A percentile compares a stretch with the other conserved stretches of the same genome.
Evolutionary conservation across 2,113 vertebrate genomes (phyloP).

Genomic region (Melanotaenia duboulayi): DNA sequence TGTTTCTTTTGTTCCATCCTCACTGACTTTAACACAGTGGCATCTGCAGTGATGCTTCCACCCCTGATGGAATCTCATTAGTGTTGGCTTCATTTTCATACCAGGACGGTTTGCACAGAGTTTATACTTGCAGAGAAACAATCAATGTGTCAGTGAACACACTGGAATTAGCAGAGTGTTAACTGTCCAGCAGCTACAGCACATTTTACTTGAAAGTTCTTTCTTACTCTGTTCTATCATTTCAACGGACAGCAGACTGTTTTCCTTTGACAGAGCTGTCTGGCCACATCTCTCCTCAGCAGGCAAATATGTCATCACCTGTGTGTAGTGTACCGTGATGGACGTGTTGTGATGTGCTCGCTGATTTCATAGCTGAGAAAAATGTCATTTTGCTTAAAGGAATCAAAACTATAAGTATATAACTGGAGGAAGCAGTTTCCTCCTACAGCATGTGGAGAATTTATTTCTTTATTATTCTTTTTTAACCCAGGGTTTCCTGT

Average conservation of each 20-base stretch:
- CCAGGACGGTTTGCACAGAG: no score
- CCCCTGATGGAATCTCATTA: no score
- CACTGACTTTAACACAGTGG: no score
- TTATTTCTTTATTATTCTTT: constrained; percentile 2
- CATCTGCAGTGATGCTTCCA: no score
- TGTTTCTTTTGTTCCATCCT: no score
- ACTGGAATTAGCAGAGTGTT: no score
- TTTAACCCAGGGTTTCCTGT: constrained; percentile 8
- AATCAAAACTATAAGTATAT: background rate
- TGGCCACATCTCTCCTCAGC: background rate
- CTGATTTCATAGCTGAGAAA: background rate
- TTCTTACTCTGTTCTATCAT: no score
- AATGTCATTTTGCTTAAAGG: background rate
- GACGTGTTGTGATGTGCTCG: background rate
- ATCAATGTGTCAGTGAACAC: no score
- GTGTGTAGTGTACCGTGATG: background rate
- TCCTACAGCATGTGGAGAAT: background rate
- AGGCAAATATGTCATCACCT: constrained; percentile 4
- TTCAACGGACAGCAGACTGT: background rate
- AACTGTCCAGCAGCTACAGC: no score
- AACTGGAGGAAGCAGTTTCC: background rate
- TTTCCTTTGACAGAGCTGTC: background rate
- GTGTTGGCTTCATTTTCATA: no score
- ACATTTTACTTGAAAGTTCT: no score
- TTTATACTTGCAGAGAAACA: no score